Evolutionary conservation across 2,113 vertebrate genomes (phyloP).

Genomic region (Panthera leo): DNA sequence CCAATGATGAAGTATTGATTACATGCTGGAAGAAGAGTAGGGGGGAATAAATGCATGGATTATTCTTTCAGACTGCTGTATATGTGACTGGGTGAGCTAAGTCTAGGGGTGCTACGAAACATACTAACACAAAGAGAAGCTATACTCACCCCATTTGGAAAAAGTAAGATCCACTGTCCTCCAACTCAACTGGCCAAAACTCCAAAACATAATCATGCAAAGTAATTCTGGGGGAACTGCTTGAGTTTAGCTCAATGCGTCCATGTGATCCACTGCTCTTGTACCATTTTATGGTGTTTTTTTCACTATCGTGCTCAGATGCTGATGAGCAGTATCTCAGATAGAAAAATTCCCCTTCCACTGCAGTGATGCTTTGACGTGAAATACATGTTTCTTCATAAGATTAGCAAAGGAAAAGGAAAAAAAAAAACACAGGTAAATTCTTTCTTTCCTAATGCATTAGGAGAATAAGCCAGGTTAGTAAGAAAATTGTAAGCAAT

Average conservation of each 20-base stretch:
- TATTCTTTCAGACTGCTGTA: neutral
- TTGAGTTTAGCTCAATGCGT: constrained; percentile 14
- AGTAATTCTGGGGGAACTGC: constrained; percentile 69
- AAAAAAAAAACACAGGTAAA: neutral
- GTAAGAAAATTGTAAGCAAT: neutral
- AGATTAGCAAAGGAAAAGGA: neutral
- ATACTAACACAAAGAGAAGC: neutral
- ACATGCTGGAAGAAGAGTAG: neutral
- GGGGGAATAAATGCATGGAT: neutral
- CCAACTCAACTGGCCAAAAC: constrained; percentile 85
- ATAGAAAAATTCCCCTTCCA: constrained; percentile 85
- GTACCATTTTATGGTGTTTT: constrained; percentile 74
- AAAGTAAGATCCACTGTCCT: constrained; percentile 82
- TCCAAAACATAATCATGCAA: constrained; percentile 72
- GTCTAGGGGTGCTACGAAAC: neutral
- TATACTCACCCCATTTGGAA: constrained; percentile 81
- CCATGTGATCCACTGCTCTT: constrained; percentile 47
- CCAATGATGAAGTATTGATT: neutral
- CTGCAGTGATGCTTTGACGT: constrained; percentile 59
- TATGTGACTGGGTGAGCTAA: neutral
- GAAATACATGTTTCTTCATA: constrained; percentile 73
- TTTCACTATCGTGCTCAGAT: neutral
- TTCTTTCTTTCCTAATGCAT: neutral
- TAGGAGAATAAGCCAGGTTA: neutral
- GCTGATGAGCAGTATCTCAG: constrained; percentile 70